Base-by-base conservation (phyloP, 2,113 vertebrate species). In the Raja brachyura region DNA sequence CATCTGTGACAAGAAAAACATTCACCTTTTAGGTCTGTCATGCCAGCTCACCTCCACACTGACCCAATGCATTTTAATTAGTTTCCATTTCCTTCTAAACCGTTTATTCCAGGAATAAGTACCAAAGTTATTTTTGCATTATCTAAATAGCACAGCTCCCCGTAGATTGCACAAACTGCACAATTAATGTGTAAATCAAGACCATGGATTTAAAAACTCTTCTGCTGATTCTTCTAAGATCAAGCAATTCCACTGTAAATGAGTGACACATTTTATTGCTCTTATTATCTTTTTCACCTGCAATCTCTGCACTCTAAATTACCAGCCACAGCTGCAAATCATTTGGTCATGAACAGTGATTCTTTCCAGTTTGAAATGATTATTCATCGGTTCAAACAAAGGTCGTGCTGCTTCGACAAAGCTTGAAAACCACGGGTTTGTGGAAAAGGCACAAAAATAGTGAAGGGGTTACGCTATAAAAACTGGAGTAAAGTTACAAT, bases 331-430 rank as follows among this genome's bases (percentile, higher is more conserved):
- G 83, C 83, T 88, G 83, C 54, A 86, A 86, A 86, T 86, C 54
- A 86, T 61, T 86, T 61, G 56, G 56, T 5, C 16, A n/a, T n/a
- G 22, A 56, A n/a, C 59, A 16, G 56, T 88, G 83, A 88, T 88
- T 88, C 59, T 88, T 88, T 63, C 28, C 83, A 88, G 61, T 88
- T 88, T 14, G 20, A 83, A 79, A 83, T 56, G 48, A 83, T 31
- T 88, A 88, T 88, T 31, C 28, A 31, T 88, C 6, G n/a, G n/a
- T 88, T 63, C 59, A 88, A 31, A 31, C 56, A 86, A 86, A 63
- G 28, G 28, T 88, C 83, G 63, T 59, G 11, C 25, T 0, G 61
- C 25, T 61, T 63, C 59, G n/a, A 88, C 59, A 88, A 86, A 86
- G 22, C 81, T n/a, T 61, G 56, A 86, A 61, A 59, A 86, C 9